These are phyloP conservation scores for Darevskia nairensis DNA, from an alignment of 2,797 vertebrate genomes.

Conservation along the genomic window DNA sequence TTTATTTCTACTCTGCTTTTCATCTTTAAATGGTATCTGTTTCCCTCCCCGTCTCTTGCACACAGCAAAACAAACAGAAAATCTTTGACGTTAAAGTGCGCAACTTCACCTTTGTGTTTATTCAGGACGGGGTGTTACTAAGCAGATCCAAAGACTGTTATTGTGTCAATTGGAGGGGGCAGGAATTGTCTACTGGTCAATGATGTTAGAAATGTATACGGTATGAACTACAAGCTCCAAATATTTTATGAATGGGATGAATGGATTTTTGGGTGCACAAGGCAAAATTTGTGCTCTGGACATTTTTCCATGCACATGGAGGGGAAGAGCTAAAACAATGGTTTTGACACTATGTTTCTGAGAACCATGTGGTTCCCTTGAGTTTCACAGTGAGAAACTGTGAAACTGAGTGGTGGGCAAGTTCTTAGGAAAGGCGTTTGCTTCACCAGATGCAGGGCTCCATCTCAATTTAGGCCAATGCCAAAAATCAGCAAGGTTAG, in stretches of 20 bases:
- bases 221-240: not conserved
- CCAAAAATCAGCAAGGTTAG: not conserved
- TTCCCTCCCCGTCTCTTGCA: conserved; percentile 7
- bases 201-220: not conserved
- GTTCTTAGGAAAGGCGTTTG: not conserved
- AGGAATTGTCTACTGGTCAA: not conserved
- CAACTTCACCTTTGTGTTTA: not conserved
- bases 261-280: not conserved
- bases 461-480: not conserved
- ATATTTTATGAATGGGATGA: fast-evolving
- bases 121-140: not conserved
- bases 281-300: not conserved
- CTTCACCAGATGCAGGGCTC: not conserved
- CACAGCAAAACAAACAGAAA: conserved; percentile 23
- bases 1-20: conserved; percentile 65
- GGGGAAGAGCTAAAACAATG: not conserved
- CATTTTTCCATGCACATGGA: not conserved
- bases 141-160: not conserved
- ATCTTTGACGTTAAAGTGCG: not conserved
- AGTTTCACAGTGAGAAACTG: not conserved
- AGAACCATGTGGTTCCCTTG: not conserved
- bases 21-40: conserved; percentile 58
- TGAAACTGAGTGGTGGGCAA: not conserved
- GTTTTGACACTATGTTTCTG: not conserved
- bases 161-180: not conserved